phyloP scores from a whole-genome alignment of 2,888 invertebrate genomes.

The Eledone cirrhosa region DNA sequence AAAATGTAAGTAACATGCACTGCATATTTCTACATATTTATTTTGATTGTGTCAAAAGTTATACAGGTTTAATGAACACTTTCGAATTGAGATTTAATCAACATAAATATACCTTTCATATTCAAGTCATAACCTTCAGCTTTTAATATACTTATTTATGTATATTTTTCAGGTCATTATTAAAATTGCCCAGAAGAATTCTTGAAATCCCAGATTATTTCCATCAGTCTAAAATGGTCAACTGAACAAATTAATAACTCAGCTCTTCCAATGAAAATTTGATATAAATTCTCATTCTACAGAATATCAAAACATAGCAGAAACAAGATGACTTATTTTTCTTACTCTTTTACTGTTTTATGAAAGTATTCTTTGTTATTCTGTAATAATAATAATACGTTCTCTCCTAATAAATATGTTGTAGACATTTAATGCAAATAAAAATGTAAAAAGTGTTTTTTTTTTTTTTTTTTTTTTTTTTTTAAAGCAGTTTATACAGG shows the following conservation, averaged over 20 bases:
- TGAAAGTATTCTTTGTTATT: too few species aligned
- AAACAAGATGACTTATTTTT: not conserved
- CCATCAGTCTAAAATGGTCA: not conserved
- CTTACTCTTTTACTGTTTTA: too few species aligned
- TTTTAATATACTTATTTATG: not conserved
- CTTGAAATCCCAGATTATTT: not conserved
- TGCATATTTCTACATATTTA: not conserved
- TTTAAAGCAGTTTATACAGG: too few species aligned
- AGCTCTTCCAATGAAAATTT: not conserved
- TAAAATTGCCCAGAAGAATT: conserved; percentile 25
- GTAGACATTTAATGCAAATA: too few species aligned
- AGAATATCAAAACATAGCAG: not conserved
- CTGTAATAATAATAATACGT: too few species aligned
- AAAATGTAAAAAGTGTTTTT: too few species aligned
- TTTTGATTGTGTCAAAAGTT: not conserved
- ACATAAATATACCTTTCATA: too few species aligned
- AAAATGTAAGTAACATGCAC: conserved; percentile 52
- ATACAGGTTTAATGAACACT: too few species aligned
- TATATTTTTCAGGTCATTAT: not conserved
- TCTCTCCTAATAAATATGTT: too few species aligned
- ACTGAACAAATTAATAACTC: not conserved
- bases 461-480: too few species aligned
- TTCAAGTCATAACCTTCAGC: too few species aligned
- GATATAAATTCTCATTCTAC: not conserved
- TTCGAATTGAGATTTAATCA: too few species aligned